Base-by-base conservation (phyloP, 2,888 invertebrate species). In the Electrophaes corylata region DNA sequence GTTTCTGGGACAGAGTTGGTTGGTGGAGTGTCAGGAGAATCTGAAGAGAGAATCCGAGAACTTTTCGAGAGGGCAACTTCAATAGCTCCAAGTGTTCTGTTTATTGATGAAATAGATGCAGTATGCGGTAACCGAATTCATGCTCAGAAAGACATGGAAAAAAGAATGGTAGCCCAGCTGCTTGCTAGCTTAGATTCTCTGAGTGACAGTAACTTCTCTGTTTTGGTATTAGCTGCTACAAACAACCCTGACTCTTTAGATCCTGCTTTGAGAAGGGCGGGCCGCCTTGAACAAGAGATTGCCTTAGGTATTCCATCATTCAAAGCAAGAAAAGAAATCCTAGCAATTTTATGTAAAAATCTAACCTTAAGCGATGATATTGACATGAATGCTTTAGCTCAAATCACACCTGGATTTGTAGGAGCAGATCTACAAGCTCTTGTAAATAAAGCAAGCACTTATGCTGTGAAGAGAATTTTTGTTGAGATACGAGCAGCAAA, bases 61-160 rank as follows among this genome's bases (percentile, higher is more conserved):
- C 85, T 99, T 11, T 99, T 99, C 88, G 96, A 97, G 35, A 94
- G 96, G 76, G 98, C 98, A 0, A 81, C 93, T 5, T 88, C 93
- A 48, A 84, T 93, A 56, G 94, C 96, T 8, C 97, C 98, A 0
- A 96, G 97, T 80, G 94, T 99, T 11, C 85, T 99, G 35, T 98
- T 99, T 77, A 95, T 99, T 63, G 99, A 99, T 88, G 98, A 99
- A 91, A 97, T 99, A 60, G 99, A 99, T 91, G 95, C 98, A n/a
- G 96, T 99, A 43, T 97, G 98, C 29, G 96, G 96, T 4, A 97
- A 98, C 79, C 93, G 98, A 75, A 95, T 97, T 55, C 95, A 95
- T 72, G 98, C 98, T 2, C 96, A 97, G 73, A 96, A 96, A 79
- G 98, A 98, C 75, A 99, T 99, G 99, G 98, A 99, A 79, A 94